Evolutionary conservation across 2,888 invertebrate genomes (phyloP), one percentile per base, ranked within the genome.

Genomic region (Lasioglossum lativentre): DNA sequence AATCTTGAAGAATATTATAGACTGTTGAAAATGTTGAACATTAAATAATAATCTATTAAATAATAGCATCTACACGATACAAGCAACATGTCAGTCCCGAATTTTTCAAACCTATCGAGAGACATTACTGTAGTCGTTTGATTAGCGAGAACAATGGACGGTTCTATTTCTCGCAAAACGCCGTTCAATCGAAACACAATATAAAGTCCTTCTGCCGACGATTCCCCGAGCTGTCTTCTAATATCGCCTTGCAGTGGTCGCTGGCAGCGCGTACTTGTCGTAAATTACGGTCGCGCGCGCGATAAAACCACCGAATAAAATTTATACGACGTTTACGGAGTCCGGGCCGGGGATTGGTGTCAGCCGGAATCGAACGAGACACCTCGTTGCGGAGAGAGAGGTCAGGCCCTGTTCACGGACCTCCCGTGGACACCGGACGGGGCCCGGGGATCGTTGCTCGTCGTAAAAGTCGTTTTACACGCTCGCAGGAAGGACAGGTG

Each of bases 391-490:
- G 87, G 86, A 89, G 83, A 89, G 83, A 90, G 90, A 91, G 92
- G 91, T 93, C 91, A 90, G 89, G 38, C 82, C 86, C 86, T 85
- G 82, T 87, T 86, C 87, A 80, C 79, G 93, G 95, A 94, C 93
- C 88, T 89, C 89, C 90, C 89, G 91, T 88, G 92, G 90, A 91
- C 91, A 90, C 78, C 80, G 74, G 88, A 87, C 91, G 86, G 90
- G 63, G 30, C 30, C 63, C 63, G 63, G 63, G 63, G 90, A 92
- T 88, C 90, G 88, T 89, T 90, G 92, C 91, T 91, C 91, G 91
- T 94, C 94, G 94, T 94, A 94, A 94, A 94, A 94, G 94, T 94
- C 93, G 93, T 93, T 94, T 93, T 92, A 93, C 93, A 92, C 90
- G 93, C 91, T 91, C 88, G 89, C 86, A 77, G 78, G 88, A 88